phyloP scores from a whole-genome alignment of 2,888 invertebrate genomes.

The Epinotia brunnichana region DNA sequence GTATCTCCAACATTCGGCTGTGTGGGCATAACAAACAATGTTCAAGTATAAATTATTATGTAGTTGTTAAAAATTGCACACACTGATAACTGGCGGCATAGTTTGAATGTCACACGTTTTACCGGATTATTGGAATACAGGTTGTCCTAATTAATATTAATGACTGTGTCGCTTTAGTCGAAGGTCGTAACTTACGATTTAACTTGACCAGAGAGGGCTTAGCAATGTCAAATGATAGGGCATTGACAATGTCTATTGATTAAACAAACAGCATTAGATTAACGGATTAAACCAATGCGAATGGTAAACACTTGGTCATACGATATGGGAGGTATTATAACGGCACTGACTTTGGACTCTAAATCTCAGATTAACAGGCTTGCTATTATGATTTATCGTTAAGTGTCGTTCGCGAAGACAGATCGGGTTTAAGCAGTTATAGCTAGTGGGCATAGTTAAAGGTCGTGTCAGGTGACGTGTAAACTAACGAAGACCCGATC shows the following conservation, averaged over 20 bases:
- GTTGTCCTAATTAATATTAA: background rate
- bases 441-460: slow-evolving; percentile 1
- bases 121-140: slow-evolving; percentile 10
- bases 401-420: background rate
- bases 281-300: slow-evolving; percentile 30
- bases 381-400: slow-evolving; percentile 15
- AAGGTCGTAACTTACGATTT: slow-evolving; percentile 16
- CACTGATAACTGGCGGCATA: background rate
- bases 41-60: slow-evolving; percentile 32
- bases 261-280: slow-evolving; percentile 18
- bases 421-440: slow-evolving; percentile 14
- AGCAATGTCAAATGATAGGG: slow-evolving; percentile 35
- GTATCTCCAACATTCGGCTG: slow-evolving; percentile 45
- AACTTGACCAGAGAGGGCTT: slow-evolving; percentile 29
- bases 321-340: slow-evolving; percentile 13
- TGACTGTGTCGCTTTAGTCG: slow-evolving; percentile 9
- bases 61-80: slow-evolving; percentile 26
- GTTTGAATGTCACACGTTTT: background rate
- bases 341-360: slow-evolving; percentile 9
- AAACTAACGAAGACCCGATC: slow-evolving; percentile 8
- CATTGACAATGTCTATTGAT: slow-evolving; percentile 35
- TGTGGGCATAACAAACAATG: slow-evolving; percentile 44
- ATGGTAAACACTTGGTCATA: slow-evolving; percentile 29
- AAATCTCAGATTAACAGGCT: background rate
- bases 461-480: background rate